These are phyloP conservation scores for Habrosyne pyritoides DNA, from an alignment of 2,888 invertebrate genomes.

Conservation along the genomic window DNA sequence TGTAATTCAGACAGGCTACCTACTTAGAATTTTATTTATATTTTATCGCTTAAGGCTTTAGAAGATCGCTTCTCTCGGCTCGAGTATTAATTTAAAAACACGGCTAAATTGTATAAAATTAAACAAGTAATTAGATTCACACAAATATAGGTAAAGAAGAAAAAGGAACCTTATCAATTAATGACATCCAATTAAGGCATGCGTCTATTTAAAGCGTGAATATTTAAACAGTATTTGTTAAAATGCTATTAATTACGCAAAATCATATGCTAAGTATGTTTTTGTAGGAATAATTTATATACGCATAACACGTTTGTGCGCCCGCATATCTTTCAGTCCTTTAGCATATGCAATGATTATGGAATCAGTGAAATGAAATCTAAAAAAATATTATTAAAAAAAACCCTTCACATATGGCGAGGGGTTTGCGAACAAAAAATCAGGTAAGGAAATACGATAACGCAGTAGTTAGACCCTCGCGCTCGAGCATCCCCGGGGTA, in stretches of 20 bases:
- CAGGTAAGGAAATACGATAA: slow-evolving; percentile 60
- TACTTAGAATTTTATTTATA: slow-evolving; percentile 8
- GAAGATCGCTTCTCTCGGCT: not conserved
- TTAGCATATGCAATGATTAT: slow-evolving; percentile 6
- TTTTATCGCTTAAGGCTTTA: not conserved
- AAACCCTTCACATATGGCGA: slow-evolving; percentile 43
- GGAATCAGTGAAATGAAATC: not conserved
- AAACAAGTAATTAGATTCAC: not conserved
- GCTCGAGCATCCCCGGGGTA: not conserved
- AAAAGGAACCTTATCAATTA: not conserved
- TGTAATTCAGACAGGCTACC: slow-evolving; percentile 37
- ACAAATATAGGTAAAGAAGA: not conserved
- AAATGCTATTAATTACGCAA: not conserved
- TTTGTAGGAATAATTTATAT: not conserved
- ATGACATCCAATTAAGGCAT: not conserved
- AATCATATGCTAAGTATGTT: not conserved
- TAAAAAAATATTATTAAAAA: slow-evolving; percentile 31
- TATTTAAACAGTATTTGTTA: not conserved
- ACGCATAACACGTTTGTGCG: not conserved
- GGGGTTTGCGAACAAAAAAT: slow-evolving; percentile 51
- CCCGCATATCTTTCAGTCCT: not conserved
- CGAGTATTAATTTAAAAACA: not conserved
- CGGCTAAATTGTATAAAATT: not conserved
- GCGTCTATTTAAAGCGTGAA: not conserved
- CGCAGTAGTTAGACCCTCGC: slow-evolving; percentile 33